Evolutionary conservation across 2,797 vertebrate species (phyloP).

Genomic region (Pelochelys cantorii): DNA sequence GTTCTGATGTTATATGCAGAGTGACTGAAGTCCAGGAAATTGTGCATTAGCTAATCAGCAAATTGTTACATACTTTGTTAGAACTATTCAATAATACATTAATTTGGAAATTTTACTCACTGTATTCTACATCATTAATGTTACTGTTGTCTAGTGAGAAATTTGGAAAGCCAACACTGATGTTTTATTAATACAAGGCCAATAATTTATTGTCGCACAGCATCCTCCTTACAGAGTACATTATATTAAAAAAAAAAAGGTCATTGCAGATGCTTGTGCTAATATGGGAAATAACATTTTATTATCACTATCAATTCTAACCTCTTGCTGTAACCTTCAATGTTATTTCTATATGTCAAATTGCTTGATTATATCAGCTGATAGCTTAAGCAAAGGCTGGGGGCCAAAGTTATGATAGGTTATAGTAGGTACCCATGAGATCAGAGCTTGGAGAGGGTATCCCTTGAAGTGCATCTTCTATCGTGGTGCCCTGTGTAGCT

Average conservation of each 20-base stretch:
- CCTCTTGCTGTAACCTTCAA: not conserved
- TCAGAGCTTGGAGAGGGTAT: conserved; percentile 6
- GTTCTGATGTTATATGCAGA: not conserved
- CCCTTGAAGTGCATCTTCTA: conserved; percentile 22
- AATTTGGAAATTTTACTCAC: not conserved
- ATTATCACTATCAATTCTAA: not conserved
- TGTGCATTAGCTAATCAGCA: not conserved
- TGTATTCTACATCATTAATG: not conserved
- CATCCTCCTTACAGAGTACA: not conserved
- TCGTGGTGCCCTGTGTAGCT: conserved; percentile 15
- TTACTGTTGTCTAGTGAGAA: not conserved
- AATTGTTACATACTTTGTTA: not conserved
- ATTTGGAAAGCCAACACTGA: not conserved
- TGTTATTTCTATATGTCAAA: not conserved
- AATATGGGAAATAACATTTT: not conserved
- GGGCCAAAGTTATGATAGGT: not conserved
- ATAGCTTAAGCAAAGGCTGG: not conserved
- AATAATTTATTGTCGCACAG: not conserved
- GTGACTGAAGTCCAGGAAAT: conserved; percentile 38
- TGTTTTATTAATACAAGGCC: not conserved
- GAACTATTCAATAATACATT: not conserved
- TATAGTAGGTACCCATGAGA: not conserved
- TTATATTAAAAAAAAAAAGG: not conserved
- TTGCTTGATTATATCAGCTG: not conserved
- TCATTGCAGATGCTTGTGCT: not conserved